These are phyloP conservation scores for Tortrix viridana DNA, from an alignment of 2,888 invertebrate genomes.

Conservation along the genomic window DNA sequence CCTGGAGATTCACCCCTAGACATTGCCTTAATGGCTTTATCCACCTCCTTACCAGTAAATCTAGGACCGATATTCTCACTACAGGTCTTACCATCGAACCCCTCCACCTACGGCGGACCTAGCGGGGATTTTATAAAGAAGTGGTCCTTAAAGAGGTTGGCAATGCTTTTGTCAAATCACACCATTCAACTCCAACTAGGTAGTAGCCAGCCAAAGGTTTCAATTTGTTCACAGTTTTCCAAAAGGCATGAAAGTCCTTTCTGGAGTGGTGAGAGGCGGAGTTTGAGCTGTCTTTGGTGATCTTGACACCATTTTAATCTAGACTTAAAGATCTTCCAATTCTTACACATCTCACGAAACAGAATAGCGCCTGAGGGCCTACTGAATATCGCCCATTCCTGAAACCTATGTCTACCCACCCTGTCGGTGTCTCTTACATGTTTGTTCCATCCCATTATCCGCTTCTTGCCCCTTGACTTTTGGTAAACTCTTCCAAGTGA, in stretches of 20 bases:
- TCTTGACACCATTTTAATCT: conserved; percentile 2
- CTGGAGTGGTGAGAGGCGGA: not conserved
- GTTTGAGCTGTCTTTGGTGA: not conserved
- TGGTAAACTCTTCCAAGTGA: not conserved
- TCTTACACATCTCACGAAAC: not conserved
- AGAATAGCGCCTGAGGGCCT: not conserved
- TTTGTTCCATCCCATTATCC: conserved; percentile 32
- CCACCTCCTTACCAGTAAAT: not conserved
- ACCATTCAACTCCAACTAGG: too few relatives aligned
- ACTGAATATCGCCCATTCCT: not conserved
- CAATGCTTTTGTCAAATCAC: not conserved
- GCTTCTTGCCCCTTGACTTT: not conserved
- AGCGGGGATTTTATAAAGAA: not conserved
- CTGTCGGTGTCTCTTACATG: conserved; percentile 28
- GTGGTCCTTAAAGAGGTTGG: not conserved
- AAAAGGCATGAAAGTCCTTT: too few relatives aligned
- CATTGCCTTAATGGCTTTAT: not conserved
- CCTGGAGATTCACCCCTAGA: conserved; percentile 1
- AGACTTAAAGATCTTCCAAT: not conserved
- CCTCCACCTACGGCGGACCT: not conserved
- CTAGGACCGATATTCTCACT: not conserved
- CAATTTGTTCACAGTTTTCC: too few relatives aligned
- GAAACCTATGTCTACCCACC: conserved; percentile 22
- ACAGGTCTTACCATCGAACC: not conserved
- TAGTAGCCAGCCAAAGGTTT: too few relatives aligned